These are phyloP conservation scores for Chromobotia macracanthus DNA, from an alignment of 2,797 vertebrate species.

Conservation along the genomic window DNA sequence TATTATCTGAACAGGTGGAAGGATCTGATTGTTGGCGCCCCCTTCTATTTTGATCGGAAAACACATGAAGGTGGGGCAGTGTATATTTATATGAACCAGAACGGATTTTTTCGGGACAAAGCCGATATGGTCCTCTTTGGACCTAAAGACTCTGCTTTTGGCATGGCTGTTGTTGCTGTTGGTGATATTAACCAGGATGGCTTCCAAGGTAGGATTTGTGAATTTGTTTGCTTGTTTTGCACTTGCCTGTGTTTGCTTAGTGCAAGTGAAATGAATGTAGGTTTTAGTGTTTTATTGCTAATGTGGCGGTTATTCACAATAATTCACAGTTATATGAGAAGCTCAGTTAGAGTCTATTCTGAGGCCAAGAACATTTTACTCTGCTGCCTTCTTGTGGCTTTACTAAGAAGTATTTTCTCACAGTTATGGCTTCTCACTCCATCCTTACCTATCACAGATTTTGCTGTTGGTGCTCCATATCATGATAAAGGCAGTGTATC, in stretches of 20 bases:
- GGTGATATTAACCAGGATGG: conserved; percentile 92
- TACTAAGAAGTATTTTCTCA: not conserved
- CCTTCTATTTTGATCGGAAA: conserved; percentile 84
- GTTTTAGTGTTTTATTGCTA: not conserved
- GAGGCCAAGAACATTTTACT: not conserved
- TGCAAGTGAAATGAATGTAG: not conserved
- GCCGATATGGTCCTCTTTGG: conserved; percentile 77
- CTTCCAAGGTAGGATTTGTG: conserved; percentile 83
- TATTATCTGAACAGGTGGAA: conserved; percentile 72
- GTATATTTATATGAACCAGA: conserved; percentile 87
- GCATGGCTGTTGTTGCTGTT: conserved; percentile 80
- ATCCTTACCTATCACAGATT: conserved; percentile 72
- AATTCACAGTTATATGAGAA: not conserved
- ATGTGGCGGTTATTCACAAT: not conserved
- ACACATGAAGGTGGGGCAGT: conserved; percentile 84
- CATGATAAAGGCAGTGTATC: conserved; percentile 84
- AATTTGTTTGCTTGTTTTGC: not conserved
- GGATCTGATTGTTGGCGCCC: conserved; percentile 88
- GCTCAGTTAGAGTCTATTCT: not conserved
- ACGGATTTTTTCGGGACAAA: conserved; percentile 68
- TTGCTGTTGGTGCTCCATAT: conserved; percentile 90
- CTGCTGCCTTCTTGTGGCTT: conserved; percentile 55
- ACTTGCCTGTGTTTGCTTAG: not conserved
- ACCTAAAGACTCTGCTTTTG: conserved; percentile 80
- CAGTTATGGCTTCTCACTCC: not conserved